Conservation (phyloP, 2,888 invertebrate species). For the Agonopterix alstromeriana region DNA sequence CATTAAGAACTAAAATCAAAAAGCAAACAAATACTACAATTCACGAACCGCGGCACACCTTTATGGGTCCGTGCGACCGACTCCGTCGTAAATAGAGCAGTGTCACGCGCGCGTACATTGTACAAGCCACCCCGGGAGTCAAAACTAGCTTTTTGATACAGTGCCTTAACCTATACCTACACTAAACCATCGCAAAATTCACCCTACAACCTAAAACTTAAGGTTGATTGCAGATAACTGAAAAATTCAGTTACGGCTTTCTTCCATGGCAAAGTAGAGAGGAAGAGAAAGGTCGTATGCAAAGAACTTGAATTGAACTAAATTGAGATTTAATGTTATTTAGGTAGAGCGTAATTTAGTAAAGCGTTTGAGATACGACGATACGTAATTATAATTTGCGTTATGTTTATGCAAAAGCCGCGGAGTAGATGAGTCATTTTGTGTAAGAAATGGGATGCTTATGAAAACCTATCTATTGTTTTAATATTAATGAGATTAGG, state of each 20-base stretch:
- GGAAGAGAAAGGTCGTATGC: slow-evolving; percentile 11
- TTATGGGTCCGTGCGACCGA: slow-evolving; percentile 37
- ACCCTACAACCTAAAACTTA: slow-evolving; percentile 12
- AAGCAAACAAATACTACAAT: slow-evolving; percentile 8
- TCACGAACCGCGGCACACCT: slow-evolving; percentile 35
- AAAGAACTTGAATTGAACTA: slow-evolving; percentile 3
- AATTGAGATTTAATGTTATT: slow-evolving; percentile 3
- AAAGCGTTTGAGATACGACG: neutral
- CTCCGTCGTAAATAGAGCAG: slow-evolving; percentile 67
- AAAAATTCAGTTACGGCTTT: slow-evolving; percentile 2
- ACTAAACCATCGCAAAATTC: slow-evolving; percentile 9
- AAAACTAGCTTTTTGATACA: slow-evolving; percentile 63
- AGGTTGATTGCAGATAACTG: neutral
- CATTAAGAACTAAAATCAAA: neutral
- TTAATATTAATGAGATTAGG: slow-evolving; percentile 39
- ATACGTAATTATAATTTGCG: slow-evolving; percentile 31
- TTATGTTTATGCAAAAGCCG: slow-evolving; percentile 39
- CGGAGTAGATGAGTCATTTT: slow-evolving; percentile 52
- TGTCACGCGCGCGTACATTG: slow-evolving; percentile 71
- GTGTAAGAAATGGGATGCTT: slow-evolving; percentile 49
- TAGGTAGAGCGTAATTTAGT: slow-evolving; percentile 20
- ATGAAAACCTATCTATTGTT: slow-evolving; percentile 41
- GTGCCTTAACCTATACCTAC: slow-evolving; percentile 16
- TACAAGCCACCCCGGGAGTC: slow-evolving; percentile 72
- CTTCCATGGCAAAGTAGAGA: neutral